A percentile compares a stretch with the other conserved stretches of the same genome.
phyloP scores from a whole-genome alignment of 2,888 invertebrate genomes.

The Drosophila picticornis region DNA sequence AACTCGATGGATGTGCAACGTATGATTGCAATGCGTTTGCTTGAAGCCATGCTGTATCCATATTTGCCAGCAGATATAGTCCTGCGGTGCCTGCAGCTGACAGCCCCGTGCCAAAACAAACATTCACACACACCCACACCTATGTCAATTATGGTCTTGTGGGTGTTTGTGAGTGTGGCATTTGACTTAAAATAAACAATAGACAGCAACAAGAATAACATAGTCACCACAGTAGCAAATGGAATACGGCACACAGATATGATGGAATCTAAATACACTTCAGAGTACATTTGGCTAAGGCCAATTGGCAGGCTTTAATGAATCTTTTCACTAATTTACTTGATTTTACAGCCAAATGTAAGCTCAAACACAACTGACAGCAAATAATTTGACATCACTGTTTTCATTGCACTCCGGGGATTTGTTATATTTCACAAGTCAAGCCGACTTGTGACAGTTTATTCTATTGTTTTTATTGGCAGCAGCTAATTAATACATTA shows the following conservation, averaged over 20 bases:
- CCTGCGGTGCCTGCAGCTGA: constrained; percentile 55
- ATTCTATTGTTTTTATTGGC: neutral
- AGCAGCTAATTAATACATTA: neutral
- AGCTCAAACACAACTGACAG: constrained; percentile 5
- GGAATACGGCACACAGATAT: constrained; percentile 1
- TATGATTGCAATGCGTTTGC: constrained; percentile 19
- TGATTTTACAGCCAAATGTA: constrained; percentile 8
- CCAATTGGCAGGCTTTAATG: neutral
- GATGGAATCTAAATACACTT: constrained; percentile 25
- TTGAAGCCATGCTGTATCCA: constrained; percentile 16
- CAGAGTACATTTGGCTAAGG: constrained; percentile 1
- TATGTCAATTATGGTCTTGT: constrained; percentile 23
- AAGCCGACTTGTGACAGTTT: neutral
- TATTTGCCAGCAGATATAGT: constrained; percentile 24
- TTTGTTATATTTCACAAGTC: neutral
- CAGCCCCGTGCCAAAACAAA: constrained; percentile 35
- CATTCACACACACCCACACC: constrained; percentile 21
- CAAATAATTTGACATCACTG: constrained; percentile 16
- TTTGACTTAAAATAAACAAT: constrained; percentile 66
- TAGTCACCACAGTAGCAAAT: constrained; percentile 21
- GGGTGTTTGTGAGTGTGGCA: constrained; percentile 24
- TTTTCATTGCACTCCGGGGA: neutral
- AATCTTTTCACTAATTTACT: neutral
- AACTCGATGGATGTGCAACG: constrained; percentile 1
- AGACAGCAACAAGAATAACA: constrained; percentile 40